phyloP scores from a whole-genome alignment of 2,113 vertebrate genomes.

The Toxostoma redivivum region DNA sequence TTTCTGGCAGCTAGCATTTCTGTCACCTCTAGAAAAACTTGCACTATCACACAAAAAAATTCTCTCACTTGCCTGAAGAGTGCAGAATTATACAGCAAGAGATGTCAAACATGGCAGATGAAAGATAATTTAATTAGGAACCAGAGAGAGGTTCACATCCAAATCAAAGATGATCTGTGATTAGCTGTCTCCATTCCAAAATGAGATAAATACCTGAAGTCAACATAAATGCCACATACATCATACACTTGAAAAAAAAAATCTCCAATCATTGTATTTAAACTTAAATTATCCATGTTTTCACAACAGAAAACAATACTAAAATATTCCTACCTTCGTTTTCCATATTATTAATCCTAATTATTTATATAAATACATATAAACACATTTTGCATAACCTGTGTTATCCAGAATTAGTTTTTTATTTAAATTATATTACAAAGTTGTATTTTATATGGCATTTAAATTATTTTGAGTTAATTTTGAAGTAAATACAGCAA shows the following conservation, averaged over 20 bases:
- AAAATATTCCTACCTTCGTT: background rate
- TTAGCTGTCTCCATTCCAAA: background rate
- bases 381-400: background rate
- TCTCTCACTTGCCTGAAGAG: conserved; percentile 7
- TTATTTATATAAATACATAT: background rate
- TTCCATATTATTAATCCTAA: background rate
- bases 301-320: background rate
- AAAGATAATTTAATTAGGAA: background rate
- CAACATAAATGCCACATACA: background rate
- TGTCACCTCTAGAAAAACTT: background rate
- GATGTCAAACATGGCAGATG: background rate
- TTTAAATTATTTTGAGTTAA: background rate
- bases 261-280: background rate
- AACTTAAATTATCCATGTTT: background rate
- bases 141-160: background rate
- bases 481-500: background rate
- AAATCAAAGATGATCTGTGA: background rate
- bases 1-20: background rate
- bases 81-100: background rate
- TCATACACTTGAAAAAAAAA: background rate
- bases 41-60: background rate
- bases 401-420: background rate
- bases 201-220: background rate
- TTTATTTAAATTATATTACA: background rate
- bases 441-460: background rate